These are phyloP conservation scores for Thalassoma bifasciatum DNA, from an alignment of 2,113 vertebrate genomes.

Conservation along the genomic window DNA sequence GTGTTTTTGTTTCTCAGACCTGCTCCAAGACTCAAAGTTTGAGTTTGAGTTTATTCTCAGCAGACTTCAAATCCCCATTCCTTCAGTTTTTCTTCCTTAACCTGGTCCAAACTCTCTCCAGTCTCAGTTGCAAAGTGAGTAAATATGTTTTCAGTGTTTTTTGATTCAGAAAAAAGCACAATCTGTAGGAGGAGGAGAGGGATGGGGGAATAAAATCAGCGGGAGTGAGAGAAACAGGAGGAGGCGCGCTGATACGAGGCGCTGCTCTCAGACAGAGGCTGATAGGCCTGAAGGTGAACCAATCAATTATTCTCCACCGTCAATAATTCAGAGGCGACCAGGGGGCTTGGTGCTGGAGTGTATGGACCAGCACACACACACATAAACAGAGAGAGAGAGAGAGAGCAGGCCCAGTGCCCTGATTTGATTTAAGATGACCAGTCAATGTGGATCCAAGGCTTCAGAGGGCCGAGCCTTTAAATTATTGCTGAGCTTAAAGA, in stretches of 20 bases:
- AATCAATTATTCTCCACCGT: constrained; percentile 83
- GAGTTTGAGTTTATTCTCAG: no score
- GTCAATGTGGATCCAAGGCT: constrained; percentile 79
- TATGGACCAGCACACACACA: constrained; percentile 42
- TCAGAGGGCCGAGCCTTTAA: constrained; percentile 74
- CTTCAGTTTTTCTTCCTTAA: not conserved
- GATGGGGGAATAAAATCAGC: constrained; percentile 21
- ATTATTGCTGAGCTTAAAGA: constrained; percentile 80
- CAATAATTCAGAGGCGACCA: constrained; percentile 81
- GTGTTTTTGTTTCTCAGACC: no score
- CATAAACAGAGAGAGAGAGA: not conserved
- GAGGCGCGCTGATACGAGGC: constrained; percentile 58
- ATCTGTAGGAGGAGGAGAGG: not conserved
- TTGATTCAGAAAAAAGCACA: not conserved
- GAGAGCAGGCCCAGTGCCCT: constrained; percentile 33
- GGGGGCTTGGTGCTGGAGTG: constrained; percentile 53
- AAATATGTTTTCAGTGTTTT: not conserved
- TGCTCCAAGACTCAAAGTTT: no score
- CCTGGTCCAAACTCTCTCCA: not conserved
- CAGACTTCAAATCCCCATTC: not conserved
- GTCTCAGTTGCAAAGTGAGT: not conserved
- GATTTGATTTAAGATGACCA: constrained; percentile 85
- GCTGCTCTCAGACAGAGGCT: constrained; percentile 67
- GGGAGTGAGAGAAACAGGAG: constrained; percentile 40
- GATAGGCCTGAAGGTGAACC: constrained; percentile 83